Evolutionary conservation across 2,888 invertebrate species (phyloP).

Genomic region (Iselma pallidipennis): DNA sequence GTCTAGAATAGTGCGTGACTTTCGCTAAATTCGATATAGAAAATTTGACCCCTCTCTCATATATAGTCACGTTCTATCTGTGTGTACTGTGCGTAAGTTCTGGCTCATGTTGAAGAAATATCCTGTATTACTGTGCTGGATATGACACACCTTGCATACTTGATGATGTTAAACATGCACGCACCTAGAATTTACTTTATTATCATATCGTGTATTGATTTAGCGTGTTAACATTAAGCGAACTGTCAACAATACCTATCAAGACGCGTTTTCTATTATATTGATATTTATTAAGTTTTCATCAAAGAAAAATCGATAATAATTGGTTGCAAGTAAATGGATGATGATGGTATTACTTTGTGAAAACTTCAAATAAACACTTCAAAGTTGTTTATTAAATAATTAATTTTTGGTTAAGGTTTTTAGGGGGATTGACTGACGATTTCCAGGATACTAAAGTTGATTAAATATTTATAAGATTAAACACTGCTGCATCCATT

Average conservation of each 20-base stretch:
- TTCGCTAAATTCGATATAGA: background rate
- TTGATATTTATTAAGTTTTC: too few species aligned
- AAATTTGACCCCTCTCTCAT: background rate
- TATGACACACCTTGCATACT: constrained; percentile 23
- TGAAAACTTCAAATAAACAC: too few species aligned
- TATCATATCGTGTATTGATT: background rate
- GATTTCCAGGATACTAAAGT: background rate
- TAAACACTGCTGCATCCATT: background rate
- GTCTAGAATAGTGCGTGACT: background rate
- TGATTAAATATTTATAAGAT: background rate
- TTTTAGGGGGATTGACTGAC: background rate
- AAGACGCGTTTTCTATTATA: too few species aligned
- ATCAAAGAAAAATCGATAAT: too few species aligned
- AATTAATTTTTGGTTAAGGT: too few species aligned
- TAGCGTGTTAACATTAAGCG: background rate
- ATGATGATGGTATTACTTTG: too few species aligned
- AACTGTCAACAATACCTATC: background rate
- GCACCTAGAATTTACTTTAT: constrained; percentile 10
- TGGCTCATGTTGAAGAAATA: too few species aligned
- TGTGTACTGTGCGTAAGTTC: too few species aligned
- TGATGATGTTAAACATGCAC: constrained; percentile 20
- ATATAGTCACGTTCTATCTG: background rate
- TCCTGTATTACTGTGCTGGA: too few species aligned
- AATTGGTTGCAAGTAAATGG: too few species aligned
- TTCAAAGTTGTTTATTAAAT: too few species aligned